These are phyloP conservation scores for Brachypodius melanocephalos DNA, from an alignment of 2,113 vertebrate species.

Conservation along the genomic window DNA sequence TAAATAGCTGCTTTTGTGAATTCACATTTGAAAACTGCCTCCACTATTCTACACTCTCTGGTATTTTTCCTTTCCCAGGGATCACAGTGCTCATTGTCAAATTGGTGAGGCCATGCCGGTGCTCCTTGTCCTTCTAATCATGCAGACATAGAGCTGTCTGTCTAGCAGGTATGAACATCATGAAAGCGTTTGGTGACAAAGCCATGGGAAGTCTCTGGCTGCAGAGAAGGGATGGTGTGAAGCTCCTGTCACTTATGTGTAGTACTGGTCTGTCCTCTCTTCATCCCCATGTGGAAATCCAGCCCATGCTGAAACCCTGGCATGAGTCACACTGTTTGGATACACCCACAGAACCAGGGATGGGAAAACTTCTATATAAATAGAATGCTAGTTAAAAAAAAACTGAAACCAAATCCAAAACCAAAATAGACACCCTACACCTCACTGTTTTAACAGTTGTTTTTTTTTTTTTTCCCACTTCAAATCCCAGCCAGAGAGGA, in stretches of 20 bases:
- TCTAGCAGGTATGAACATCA: not conserved
- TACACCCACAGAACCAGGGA: not conserved
- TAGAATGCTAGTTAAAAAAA: not conserved
- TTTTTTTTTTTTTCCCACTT: fast-evolving
- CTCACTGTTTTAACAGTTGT: not conserved
- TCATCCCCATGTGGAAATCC: fast-evolving
- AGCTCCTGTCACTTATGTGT: not conserved
- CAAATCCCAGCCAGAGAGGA: not conserved
- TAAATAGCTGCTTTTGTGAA: not conserved
- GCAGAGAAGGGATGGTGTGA: not conserved
- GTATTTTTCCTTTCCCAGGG: not conserved
- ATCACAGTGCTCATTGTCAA: not conserved
- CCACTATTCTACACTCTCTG: not conserved
- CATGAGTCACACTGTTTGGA: not conserved
- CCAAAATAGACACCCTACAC: not conserved
- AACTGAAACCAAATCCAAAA: not conserved
- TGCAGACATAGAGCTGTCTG: not conserved
- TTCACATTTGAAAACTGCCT: not conserved
- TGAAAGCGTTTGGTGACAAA: not conserved
- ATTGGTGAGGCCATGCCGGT: not conserved
- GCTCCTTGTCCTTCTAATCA: not conserved
- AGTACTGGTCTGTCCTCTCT: not conserved
- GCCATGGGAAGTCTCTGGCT: not conserved
- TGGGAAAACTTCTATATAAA: not conserved
- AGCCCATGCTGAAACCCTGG: not conserved